phyloP scores from a whole-genome alignment of 64 coral and sea anemone genomes.

The Stylophora pistillata region DNA sequence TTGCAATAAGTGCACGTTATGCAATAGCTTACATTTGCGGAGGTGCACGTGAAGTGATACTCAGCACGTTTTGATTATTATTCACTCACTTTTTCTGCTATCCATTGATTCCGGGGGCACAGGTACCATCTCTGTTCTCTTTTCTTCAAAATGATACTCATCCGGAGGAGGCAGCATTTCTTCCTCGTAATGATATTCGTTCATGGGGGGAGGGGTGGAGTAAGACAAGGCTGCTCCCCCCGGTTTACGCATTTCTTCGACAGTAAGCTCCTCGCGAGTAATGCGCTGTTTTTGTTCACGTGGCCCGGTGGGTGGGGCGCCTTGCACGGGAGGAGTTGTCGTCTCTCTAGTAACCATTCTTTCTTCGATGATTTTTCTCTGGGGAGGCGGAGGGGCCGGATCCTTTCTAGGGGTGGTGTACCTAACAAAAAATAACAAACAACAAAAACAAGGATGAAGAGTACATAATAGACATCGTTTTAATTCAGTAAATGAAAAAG shows the following conservation, averaged over 20 bases:
- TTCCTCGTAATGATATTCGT: constrained; percentile 32
- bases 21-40: no score
- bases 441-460: not conserved
- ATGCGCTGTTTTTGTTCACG: constrained; percentile 26
- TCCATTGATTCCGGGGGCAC: constrained; percentile 39
- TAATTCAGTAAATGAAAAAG: no score
- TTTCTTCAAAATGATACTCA: constrained; percentile 68
- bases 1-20: no score
- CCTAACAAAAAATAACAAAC: not conserved
- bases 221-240: not conserved
- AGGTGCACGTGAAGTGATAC: no score
- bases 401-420: constrained; percentile 60
- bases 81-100: constrained; percentile 64
- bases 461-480: not conserved
- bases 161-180: constrained; percentile 46
- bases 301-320: constrained; percentile 12
- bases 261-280: constrained; percentile 41
- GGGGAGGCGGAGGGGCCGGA: constrained; percentile 41
- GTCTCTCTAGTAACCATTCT: constrained; percentile 54
- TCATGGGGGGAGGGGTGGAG: constrained; percentile 13
- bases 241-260: constrained; percentile 35
- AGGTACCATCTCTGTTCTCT: constrained; percentile 43
- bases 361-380: constrained; percentile 74
- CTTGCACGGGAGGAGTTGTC: constrained; percentile 20
- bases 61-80: no score